Base-by-base conservation (phyloP, 2,797 vertebrate species). In the Xiphophorus birchmanni region DNA sequence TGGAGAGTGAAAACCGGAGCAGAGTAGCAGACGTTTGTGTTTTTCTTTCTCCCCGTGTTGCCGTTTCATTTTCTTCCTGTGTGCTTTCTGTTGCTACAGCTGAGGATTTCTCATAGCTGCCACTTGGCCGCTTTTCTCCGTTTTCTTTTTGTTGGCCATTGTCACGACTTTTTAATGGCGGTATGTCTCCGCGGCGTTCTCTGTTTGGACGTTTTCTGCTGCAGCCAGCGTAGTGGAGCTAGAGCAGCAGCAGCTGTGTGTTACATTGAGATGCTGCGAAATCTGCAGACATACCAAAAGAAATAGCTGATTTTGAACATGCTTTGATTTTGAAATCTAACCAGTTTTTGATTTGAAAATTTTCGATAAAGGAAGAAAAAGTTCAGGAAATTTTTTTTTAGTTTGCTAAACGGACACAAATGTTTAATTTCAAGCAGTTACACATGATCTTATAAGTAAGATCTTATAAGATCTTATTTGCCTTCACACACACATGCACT, bases 101-200 rank as follows among this genome's bases (percentile, higher is more conserved):
- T 63, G 44, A 63, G 74, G 18, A 44, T 54, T n/a, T 84, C 37
- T 7, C 44, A 76, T 10, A 44, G 15, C 47, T 60, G 23, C 35
- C 52, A 29, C 45, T 82, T n/a, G 23, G 42, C 37, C 11, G 29
- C 2, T 75, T 81, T 45, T 79, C 83, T 50, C 44, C 42, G 4
- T 8, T 52, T 23, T 21, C 15, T 3, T 47, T 47, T 73, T 60
- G 17, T 76, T 42, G 74, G 8, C 35, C 63, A 69, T 45, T 52
- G 29, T 37, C 12, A 15, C 40, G 37, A 23, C 60, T 72, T 82
- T 82, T 32, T 54, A 56, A 12, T 56, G 26, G 54, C 26, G 56
- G 29, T 77, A 1, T 54, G 75, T 54, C 44, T 73, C 32, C 40
- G 15, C 60, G 37, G 26, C 15, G 1, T 17, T 72, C 5, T 37